Percentiles rank a stretch among this genome's conserved stretches.
Evolutionary conservation across 2,113 vertebrate species (phyloP).

Genomic region (Columbina picui): DNA sequence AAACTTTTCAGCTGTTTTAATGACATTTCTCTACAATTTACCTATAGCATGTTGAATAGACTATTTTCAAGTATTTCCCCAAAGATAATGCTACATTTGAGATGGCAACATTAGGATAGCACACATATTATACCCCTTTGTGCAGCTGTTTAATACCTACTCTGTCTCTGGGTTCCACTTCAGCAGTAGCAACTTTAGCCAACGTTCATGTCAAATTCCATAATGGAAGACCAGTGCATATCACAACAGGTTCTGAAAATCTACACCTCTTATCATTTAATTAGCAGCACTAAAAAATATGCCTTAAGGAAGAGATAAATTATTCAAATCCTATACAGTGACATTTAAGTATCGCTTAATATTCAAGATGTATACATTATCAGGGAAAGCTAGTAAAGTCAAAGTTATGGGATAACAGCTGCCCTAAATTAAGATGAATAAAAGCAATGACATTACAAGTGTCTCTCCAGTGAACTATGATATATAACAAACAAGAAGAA

Average conservation of each 20-base stretch:
- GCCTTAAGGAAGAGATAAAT: not conserved
- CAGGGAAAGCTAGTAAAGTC: not conserved
- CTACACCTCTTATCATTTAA: slow-evolving; percentile 15
- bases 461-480: not conserved
- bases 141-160: slow-evolving; percentile 69
- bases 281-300: not conserved
- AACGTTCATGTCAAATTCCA: slow-evolving; percentile 66
- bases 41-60: not conserved
- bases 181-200: slow-evolving; percentile 66
- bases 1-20: not conserved
- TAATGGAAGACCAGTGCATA: slow-evolving; percentile 55
- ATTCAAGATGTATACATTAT: not conserved
- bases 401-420: not conserved
- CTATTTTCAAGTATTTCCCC: not conserved
- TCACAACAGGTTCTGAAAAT: slow-evolving; percentile 65
- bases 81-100: not conserved
- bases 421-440: not conserved
- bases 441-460: not conserved
- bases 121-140: slow-evolving; percentile 47
- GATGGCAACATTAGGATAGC: not conserved
- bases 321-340: not conserved
- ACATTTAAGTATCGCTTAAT: not conserved
- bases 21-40: not conserved
- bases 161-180: slow-evolving; percentile 56
- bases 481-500: not conserved